phyloP scores from a whole-genome alignment of 2,888 invertebrate genomes.

The Drosophila nigricruria region DNA sequence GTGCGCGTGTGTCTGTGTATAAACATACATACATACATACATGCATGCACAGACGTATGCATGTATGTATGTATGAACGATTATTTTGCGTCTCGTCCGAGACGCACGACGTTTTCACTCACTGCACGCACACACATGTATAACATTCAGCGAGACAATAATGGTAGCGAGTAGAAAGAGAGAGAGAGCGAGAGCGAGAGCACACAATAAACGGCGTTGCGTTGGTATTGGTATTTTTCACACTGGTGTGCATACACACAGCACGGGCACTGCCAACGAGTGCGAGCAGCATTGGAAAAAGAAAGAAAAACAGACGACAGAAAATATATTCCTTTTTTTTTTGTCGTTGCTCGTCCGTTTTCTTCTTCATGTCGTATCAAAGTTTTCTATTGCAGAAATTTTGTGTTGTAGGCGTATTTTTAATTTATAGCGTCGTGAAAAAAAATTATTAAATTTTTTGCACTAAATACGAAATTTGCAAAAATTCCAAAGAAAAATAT shows the following conservation, averaged over 20 bases:
- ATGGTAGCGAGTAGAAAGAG: constrained; percentile 57
- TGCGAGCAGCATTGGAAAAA: constrained; percentile 84
- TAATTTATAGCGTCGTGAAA: constrained; percentile 57
- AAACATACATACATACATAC: constrained; percentile 4
- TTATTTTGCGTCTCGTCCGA: constrained; percentile 50
- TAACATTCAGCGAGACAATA: constrained; percentile 54
- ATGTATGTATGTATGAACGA: constrained; percentile 44
- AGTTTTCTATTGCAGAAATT: constrained; percentile 84
- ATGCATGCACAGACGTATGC: constrained; percentile 23
- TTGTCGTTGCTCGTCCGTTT: constrained; percentile 82
- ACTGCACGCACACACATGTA: constrained; percentile 44
- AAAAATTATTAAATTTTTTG: constrained; percentile 71
- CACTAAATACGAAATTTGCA: constrained; percentile 73
- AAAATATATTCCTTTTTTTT: constrained; percentile 80
- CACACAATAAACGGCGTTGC: constrained; percentile 47
- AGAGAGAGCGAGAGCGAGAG: constrained; percentile 60
- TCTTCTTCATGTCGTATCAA: constrained; percentile 83
- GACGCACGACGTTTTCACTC: constrained; percentile 63
- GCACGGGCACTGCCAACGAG: constrained; percentile 66
- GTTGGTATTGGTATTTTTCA: constrained; percentile 59
- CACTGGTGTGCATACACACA: constrained; percentile 70
- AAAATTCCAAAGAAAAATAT: constrained; percentile 70
- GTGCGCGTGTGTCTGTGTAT: neutral
- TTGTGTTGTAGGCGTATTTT: constrained; percentile 72
- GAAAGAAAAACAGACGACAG: constrained; percentile 84